Percentiles rank a stretch among this genome's conserved stretches.
phyloP scores from a whole-genome alignment of 2,797 vertebrate genomes.

The Cirrhinus mrigala region DNA sequence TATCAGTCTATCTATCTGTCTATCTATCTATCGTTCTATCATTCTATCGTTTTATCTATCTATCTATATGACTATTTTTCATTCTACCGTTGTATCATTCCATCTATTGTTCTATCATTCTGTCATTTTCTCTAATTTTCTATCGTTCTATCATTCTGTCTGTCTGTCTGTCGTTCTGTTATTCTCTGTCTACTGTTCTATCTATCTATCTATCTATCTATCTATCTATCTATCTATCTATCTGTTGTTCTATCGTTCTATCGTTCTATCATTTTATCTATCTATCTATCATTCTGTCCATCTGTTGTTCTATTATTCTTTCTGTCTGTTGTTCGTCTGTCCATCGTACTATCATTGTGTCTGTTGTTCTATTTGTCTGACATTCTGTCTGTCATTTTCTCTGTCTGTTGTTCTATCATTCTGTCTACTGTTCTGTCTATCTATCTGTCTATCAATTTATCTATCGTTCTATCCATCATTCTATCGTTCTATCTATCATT shows the following conservation, averaged over 20 bases:
- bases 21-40: fast-evolving
- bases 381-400: neutral
- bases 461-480: neutral
- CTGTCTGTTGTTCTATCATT: fast-evolving
- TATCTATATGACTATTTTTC: neutral
- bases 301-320: too few relatives aligned
- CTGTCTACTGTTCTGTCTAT: neutral
- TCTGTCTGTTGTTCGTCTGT: neutral
- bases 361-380: neutral
- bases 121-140: too few relatives aligned
- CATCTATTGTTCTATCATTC: fast-evolving
- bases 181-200: too few relatives aligned
- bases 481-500: too few relatives aligned
- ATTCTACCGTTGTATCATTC: neutral
- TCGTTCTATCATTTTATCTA: neutral
- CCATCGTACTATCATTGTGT: too few relatives aligned
- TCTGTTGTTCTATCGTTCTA: neutral
- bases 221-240: neutral
- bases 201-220: neutral
- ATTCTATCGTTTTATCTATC: fast-evolving
- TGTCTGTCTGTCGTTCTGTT: neutral
- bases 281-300: neutral
- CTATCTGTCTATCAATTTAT: fast-evolving
- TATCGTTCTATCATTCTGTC: neutral
- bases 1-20: neutral